Percentiles rank a stretch among this genome's conserved stretches.
These are phyloP conservation scores for Peromyscus aztecus DNA, from an alignment of 2,797 vertebrate species.

Conservation along the genomic window DNA sequence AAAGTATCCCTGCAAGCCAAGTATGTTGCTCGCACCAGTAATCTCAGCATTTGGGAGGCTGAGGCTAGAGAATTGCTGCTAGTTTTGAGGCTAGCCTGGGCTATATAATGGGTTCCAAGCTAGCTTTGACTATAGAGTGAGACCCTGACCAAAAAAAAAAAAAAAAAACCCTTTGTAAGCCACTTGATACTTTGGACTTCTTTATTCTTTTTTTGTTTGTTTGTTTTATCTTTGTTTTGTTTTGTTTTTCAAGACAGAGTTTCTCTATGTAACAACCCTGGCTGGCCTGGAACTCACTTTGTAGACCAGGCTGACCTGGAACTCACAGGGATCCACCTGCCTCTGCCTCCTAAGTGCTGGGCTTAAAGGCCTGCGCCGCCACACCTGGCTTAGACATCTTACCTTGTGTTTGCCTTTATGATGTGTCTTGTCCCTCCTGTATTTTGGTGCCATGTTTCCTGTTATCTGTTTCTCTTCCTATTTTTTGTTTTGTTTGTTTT, in stretches of 20 bases:
- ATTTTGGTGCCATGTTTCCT: constrained; percentile 28
- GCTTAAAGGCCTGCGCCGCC: background rate
- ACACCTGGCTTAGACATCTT: background rate
- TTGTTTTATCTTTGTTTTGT: background rate
- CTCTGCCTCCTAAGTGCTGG: background rate
- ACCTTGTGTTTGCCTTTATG: constrained; percentile 55
- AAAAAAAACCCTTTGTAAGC: background rate
- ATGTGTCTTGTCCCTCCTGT: constrained; percentile 43
- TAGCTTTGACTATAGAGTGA: background rate
- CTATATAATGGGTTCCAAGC: background rate
- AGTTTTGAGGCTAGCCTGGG: background rate
- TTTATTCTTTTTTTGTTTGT: constrained; percentile 15
- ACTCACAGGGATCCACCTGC: background rate
- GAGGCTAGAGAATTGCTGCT: background rate
- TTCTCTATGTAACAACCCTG: background rate
- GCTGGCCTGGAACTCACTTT: background rate
- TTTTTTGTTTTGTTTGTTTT: background rate
- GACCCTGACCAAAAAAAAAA: background rate
- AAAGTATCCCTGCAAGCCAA: constrained; percentile 9
- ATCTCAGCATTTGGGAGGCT: background rate
- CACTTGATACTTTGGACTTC: constrained; percentile 16
- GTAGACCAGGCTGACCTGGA: background rate
- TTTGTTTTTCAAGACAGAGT: background rate
- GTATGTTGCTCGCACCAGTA: background rate
- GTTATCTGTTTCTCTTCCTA: background rate